Evolutionary conservation across 2,113 vertebrate genomes (phyloP), one percentile per base, ranked within the genome.

Genomic region (Labrus mixtus): DNA sequence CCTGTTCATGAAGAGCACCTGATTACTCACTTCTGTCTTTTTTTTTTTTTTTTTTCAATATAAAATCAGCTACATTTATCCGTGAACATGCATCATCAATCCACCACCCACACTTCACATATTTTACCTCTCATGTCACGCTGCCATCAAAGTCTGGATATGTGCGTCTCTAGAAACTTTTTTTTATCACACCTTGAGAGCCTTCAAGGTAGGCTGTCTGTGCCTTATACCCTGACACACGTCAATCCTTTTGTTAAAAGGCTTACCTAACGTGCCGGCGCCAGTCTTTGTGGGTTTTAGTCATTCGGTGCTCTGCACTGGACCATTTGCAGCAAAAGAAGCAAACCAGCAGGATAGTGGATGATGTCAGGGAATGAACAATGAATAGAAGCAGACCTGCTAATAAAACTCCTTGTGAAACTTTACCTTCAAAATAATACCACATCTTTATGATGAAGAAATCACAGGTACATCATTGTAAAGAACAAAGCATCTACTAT

Each of bases 161-260:
- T 67, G n/a, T 50, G 59, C 0, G 3, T 69, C 60, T 62, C 4
- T 2, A 48, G 61, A 46, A 41, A 19, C 1, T 1, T 66, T 58
- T 66, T 58, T 48, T 1, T 6, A 33, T 62, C 60, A 53, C 53
- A 56, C 13, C n/a, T 70, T n/a, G 66, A 70, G 25, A 62, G 23
- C 65, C 51, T 33, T 72, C 50, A 19, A 29, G 64, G 56, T 48
- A 67, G 57, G 29, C 2, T 1, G 43, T 23, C 25, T 71, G 0
- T 16, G 43, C 15, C 4, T 3, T 2, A 5, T 13, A 45, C 43
- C 11, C 48, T 36, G 29, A 66, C 22, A 19, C 12, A 17, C 13
- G 36, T 81, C 50, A 54, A 7, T 20, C 55, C 45, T 63, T 81
- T 68, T 58, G 67, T 82, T 68, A 22, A 36, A 67, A 81, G 20